Evolutionary conservation across 2,113 vertebrate genomes (phyloP).

Genomic region (Otus sunia): DNA sequence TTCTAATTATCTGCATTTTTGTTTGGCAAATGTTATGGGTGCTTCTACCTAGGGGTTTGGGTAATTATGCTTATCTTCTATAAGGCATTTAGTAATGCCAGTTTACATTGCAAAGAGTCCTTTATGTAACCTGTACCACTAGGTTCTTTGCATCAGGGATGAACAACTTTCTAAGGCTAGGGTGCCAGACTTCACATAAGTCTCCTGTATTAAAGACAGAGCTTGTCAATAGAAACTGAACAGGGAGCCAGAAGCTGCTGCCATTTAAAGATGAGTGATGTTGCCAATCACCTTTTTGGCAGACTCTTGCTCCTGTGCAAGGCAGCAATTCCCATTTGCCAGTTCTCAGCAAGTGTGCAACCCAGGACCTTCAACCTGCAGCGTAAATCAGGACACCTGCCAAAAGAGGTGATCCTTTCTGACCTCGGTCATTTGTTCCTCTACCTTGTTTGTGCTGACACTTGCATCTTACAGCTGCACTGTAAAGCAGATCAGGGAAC

Average conservation of each 20-base stretch:
- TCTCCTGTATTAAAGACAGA: background rate
- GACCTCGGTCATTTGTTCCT: background rate
- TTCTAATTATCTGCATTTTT: background rate
- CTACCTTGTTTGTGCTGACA: background rate
- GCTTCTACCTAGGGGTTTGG: background rate
- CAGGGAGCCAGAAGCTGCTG: background rate
- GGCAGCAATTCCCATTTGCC: background rate
- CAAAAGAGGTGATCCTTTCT: background rate
- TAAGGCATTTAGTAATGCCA: background rate
- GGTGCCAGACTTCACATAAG: background rate
- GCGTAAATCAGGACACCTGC: background rate
- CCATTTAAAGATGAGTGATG: background rate
- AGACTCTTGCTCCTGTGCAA: background rate
- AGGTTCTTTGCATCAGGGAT: background rate
- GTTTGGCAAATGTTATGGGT: background rate
- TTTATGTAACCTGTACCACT: background rate
- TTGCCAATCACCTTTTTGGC: background rate
- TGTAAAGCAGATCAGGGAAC: background rate
- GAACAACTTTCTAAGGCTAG: background rate
- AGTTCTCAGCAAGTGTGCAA: background rate
- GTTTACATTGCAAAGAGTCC: background rate
- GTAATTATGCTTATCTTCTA: background rate
- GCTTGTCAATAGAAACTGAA: background rate
- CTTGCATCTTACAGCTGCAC: background rate
- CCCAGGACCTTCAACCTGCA: background rate